Evolutionary conservation across 2,888 invertebrate species (phyloP).

Genomic region (Hypolimnas misippus): DNA sequence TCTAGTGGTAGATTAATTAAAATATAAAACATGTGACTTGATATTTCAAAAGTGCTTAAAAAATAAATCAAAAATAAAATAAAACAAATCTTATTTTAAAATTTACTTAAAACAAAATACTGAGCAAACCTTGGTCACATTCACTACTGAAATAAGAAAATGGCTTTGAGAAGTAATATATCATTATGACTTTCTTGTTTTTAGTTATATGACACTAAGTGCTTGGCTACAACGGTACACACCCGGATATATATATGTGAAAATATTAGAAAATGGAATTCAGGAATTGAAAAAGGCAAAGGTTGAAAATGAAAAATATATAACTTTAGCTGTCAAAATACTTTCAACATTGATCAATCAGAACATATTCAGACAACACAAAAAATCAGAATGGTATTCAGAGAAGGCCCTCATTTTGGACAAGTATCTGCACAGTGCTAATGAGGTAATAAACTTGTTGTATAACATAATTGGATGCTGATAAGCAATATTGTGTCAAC

Average conservation of each 20-base stretch:
- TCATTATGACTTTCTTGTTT: slow-evolving; percentile 21
- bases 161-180: too few relatives aligned
- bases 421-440: slow-evolving; percentile 53
- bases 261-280: slow-evolving; percentile 66
- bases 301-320: slow-evolving; percentile 38
- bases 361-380: slow-evolving; percentile 69
- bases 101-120: too few relatives aligned
- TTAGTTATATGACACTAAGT: slow-evolving; percentile 69
- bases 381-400: slow-evolving; percentile 82
- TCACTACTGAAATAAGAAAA: too few relatives aligned
- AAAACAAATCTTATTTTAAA: too few relatives aligned
- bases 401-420: slow-evolving; percentile 86
- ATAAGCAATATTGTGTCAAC: too few relatives aligned
- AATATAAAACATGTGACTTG: too few relatives aligned
- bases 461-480: too few relatives aligned
- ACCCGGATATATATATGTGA: slow-evolving; percentile 73
- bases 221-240: slow-evolving; percentile 84
- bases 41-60: too few relatives aligned
- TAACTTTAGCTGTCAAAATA: slow-evolving; percentile 75
- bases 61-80: too few relatives aligned
- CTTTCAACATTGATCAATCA: slow-evolving; percentile 80
- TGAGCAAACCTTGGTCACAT: too few relatives aligned
- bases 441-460: slow-evolving; percentile 54
- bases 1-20: too few relatives aligned
- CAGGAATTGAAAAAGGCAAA: slow-evolving; percentile 67